These are phyloP conservation scores for Lates japonicus DNA, from an alignment of 2,797 vertebrate species.

Conservation along the genomic window DNA sequence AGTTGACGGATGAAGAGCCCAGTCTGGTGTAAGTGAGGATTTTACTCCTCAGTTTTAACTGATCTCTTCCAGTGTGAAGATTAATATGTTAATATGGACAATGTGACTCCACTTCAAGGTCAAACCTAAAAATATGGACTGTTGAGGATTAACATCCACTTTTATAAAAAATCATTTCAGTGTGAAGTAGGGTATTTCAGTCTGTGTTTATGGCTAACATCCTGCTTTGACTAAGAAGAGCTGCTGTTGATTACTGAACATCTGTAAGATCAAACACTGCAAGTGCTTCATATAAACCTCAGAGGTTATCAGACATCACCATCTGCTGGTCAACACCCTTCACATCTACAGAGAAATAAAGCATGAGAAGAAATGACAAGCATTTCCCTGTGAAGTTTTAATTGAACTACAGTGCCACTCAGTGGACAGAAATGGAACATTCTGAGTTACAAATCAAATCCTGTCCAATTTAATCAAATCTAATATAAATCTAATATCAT, in stretches of 20 bases:
- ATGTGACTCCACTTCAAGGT: neutral
- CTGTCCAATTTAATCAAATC: neutral
- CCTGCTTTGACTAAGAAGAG: neutral
- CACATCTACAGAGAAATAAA: neutral
- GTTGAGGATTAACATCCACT: neutral
- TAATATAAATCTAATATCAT: neutral
- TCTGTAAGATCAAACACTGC: neutral
- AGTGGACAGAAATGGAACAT: constrained; percentile 42
- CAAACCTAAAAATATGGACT: neutral
- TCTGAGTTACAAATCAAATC: neutral
- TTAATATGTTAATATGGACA: neutral
- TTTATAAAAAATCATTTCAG: neutral
- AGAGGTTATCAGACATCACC: constrained; percentile 45
- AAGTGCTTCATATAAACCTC: neutral
- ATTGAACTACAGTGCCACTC: constrained; percentile 39
- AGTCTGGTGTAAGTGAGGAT: neutral
- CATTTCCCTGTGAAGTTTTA: neutral
- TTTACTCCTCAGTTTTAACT: neutral
- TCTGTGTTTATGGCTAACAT: neutral
- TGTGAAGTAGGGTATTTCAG: neutral
- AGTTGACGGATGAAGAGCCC: neutral
- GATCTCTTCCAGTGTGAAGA: neutral
- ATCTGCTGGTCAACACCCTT: constrained; percentile 64
- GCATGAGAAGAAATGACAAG: neutral
- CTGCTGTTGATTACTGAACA: constrained; percentile 4